A percentile compares a stretch with the other conserved stretches of the same genome.
These are phyloP conservation scores for Shargacucullia verbasci DNA, from an alignment of 2,888 invertebrate genomes.

Conservation along the genomic window DNA sequence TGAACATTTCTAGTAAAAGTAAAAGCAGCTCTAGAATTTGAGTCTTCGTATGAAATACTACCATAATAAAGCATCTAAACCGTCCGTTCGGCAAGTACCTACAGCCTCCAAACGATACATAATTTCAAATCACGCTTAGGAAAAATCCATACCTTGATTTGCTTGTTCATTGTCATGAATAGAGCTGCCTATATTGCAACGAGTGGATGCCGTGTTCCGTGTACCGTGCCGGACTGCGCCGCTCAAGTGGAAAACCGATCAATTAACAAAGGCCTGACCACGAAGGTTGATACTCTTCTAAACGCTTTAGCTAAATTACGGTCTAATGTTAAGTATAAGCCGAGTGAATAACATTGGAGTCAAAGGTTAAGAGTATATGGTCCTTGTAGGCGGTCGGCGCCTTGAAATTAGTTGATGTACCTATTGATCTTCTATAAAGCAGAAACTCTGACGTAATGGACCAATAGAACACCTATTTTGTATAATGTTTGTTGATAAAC, in stretches of 20 bases:
- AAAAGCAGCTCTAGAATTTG: too few species aligned
- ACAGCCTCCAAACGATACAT: neutral
- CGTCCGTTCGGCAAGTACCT: too few species aligned
- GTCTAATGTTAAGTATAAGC: neutral
- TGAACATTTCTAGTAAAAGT: too few species aligned
- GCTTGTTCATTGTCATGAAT: slow-evolving; percentile 46
- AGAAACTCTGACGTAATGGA: neutral
- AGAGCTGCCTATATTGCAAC: slow-evolving; percentile 32
- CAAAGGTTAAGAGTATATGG: neutral
- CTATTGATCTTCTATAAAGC: too few species aligned
- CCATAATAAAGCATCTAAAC: too few species aligned
- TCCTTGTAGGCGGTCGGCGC: neutral
- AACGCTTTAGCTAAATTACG: slow-evolving; percentile 19
- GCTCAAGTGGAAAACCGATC: slow-evolving; percentile 70
- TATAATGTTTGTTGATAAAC: too few species aligned
- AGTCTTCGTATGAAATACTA: too few species aligned
- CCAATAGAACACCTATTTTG: neutral
- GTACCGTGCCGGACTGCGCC: slow-evolving; percentile 52
- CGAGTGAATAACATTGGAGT: neutral
- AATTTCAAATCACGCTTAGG: slow-evolving; percentile 1
- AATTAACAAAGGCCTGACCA: slow-evolving; percentile 60
- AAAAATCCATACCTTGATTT: slow-evolving; percentile 3
- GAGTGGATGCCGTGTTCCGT: slow-evolving; percentile 37
- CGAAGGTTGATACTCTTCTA: slow-evolving; percentile 15
- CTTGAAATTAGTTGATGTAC: neutral